phyloP scores from a whole-genome alignment of 2,113 vertebrate species.

The Nesogale talazaci region DNA sequence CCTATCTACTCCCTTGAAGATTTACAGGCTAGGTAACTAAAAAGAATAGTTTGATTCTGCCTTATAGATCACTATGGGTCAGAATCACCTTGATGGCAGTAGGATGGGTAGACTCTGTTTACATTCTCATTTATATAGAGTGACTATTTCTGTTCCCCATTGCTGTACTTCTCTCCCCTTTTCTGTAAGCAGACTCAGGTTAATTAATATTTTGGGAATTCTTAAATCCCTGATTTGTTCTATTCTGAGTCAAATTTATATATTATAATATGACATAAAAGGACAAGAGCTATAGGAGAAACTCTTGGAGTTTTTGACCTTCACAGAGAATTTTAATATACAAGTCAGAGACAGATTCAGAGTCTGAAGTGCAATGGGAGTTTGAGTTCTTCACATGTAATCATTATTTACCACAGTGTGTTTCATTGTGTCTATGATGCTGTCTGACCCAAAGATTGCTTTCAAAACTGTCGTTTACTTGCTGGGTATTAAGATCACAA shows the following conservation, averaged over 20 bases:
- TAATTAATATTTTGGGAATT: slow-evolving; percentile 31
- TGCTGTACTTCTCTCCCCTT: background rate
- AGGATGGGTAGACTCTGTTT: background rate
- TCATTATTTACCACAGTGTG: background rate
- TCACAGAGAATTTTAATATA: slow-evolving; percentile 10
- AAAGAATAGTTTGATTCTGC: too few relatives aligned
- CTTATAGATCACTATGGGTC: too few relatives aligned
- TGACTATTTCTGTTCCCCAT: background rate
- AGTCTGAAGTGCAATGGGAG: background rate
- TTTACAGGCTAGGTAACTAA: too few relatives aligned
- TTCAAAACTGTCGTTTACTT: slow-evolving; percentile 56
- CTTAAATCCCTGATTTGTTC: slow-evolving; percentile 5
- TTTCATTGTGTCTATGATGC: background rate
- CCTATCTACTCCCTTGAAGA: too few relatives aligned
- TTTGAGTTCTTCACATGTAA: slow-evolving; percentile 43
- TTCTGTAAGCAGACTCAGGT: slow-evolving; percentile 1
- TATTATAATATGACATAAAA: slow-evolving; percentile 33
- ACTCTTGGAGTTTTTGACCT: background rate
- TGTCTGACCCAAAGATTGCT: slow-evolving; percentile 45
- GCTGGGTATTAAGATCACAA: slow-evolving; percentile 60
- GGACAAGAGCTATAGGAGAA: background rate
- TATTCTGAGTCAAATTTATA: background rate
- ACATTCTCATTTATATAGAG: background rate
- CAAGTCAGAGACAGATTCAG: background rate
- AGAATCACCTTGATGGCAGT: too few relatives aligned